Evolutionary conservation across 1,140 invertebrate genomes (phyloP).

Genomic region (Apis florea): DNA sequence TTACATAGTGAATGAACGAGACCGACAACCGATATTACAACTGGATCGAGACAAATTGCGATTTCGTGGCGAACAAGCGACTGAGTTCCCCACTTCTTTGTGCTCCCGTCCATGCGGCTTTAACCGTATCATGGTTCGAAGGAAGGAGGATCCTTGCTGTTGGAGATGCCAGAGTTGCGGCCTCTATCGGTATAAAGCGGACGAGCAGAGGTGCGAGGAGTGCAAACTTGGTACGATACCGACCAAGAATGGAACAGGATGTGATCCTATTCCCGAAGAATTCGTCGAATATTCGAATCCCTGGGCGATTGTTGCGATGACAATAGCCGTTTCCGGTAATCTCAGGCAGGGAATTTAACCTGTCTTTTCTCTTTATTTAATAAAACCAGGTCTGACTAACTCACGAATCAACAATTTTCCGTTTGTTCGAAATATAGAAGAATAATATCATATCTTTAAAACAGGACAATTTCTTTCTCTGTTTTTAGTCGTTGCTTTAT

Average conservation of each 20-base stretch:
- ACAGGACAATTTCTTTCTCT: no score
- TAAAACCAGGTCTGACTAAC: no score
- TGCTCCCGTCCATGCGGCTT: slow-evolving; percentile 78
- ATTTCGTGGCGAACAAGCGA: slow-evolving; percentile 42
- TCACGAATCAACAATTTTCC: no score
- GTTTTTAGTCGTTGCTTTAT: no score
- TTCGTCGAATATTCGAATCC: slow-evolving; percentile 82
- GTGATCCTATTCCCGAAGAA: slow-evolving; percentile 79
- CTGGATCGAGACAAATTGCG: slow-evolving; percentile 70
- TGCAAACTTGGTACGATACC: slow-evolving; percentile 81
- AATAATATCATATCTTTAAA: no score
- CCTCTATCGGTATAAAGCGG: slow-evolving; percentile 82
- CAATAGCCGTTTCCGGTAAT: slow-evolving; percentile 69
- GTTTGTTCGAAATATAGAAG: no score
- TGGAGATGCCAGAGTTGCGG: slow-evolving; percentile 84
- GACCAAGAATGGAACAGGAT: slow-evolving; percentile 73
- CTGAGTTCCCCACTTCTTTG: slow-evolving; percentile 76
- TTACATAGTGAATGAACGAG: slow-evolving; percentile 72
- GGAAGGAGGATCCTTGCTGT: slow-evolving; percentile 81
- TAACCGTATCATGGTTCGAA: slow-evolving; percentile 78
- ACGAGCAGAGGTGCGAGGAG: slow-evolving; percentile 83
- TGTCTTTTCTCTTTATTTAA: no score
- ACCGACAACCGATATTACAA: slow-evolving; percentile 68
- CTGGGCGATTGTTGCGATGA: slow-evolving; percentile 83
- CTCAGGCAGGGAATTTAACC: no score